Base-by-base conservation (phyloP, 2,797 vertebrate species). In the Tolypeutes matacus region DNA sequence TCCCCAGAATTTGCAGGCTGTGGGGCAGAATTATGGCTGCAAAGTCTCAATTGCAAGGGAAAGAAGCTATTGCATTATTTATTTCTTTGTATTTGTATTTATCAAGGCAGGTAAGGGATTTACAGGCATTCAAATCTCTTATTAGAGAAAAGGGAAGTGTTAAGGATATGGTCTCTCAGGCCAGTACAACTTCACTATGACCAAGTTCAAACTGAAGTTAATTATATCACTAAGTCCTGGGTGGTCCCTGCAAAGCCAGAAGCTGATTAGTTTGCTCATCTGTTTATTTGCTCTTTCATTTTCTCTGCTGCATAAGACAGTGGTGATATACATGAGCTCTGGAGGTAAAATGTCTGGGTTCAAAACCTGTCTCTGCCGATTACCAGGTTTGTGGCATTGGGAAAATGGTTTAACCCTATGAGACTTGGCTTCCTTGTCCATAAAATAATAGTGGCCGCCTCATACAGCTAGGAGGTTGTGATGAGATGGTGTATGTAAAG, bases 11-110 rank as follows among this genome's bases (percentile, higher is more conserved):
- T 91, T 97, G 85, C 96, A 97, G 91, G 95, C 97, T 98, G 64
- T 92, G 84, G 95, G 73, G 91, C 96, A 98, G 98, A 98, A 96
- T 98, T 98, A 98, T 97, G 97, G 95, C 97, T 95, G 84, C 27
- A 75, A 87, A 87, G 96, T 89, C 97, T 94, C 93, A 67, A 34
- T 60, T 95, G 91, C 56, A 53, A 83, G 53, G 84, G 69, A 82
- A 46, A 90, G 83, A 96, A 7, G 77, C 95, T 96, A 81, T n/a
- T 98, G 96, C 81, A 96, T 98, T 98, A 97, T 95, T 98, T 96
- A 84, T 96, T 97, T 93, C 94, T 53, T 97, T 87, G 88, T 96
- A 64, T 95, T 96, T 97, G 96, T 97, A 84, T 95, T 97, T 97
- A 97, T 95, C 91, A 94, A 87, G 64, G 72, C 80, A 96, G 93